A percentile compares a stretch with the other conserved stretches of the same genome.
These are phyloP conservation scores for Bothrops jararaca DNA, from an alignment of 2,113 vertebrate genomes.

Conservation along the genomic window DNA sequence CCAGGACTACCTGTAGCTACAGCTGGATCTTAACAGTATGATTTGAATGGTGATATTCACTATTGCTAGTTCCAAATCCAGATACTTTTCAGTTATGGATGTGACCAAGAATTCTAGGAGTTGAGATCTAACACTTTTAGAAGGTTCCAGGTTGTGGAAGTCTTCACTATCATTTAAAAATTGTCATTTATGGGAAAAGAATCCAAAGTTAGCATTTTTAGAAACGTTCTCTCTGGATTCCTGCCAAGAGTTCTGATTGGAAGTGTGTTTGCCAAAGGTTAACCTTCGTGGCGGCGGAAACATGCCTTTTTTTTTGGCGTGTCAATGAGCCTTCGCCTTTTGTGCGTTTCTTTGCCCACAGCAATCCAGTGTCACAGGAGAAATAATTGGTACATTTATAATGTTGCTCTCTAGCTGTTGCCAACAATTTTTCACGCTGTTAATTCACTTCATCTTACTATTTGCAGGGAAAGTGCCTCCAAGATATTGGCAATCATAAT, in stretches of 20 bases:
- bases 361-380: conserved; percentile 29
- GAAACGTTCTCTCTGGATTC: not conserved
- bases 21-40: not conserved
- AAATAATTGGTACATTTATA: conserved; percentile 49
- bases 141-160: not conserved
- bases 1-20: not conserved
- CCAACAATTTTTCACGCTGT: conserved; percentile 68
- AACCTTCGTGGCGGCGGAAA: not conserved
- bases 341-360: conserved; percentile 10
- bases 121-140: not conserved
- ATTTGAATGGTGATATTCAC: not conserved
- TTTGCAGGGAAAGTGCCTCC: conserved; percentile 51
- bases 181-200: not conserved
- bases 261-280: not conserved
- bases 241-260: not conserved
- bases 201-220: not conserved
- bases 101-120: not conserved
- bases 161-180: not conserved
- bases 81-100: not conserved
- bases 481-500: conserved; percentile 66
- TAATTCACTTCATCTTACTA: conserved; percentile 57
- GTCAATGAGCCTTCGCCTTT: not conserved
- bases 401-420: conserved; percentile 41
- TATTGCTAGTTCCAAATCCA: not conserved
- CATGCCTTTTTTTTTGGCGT: not conserved